phyloP scores from a whole-genome alignment of 2,113 vertebrate species.

The Syngnathoides biaculeatus region DNA sequence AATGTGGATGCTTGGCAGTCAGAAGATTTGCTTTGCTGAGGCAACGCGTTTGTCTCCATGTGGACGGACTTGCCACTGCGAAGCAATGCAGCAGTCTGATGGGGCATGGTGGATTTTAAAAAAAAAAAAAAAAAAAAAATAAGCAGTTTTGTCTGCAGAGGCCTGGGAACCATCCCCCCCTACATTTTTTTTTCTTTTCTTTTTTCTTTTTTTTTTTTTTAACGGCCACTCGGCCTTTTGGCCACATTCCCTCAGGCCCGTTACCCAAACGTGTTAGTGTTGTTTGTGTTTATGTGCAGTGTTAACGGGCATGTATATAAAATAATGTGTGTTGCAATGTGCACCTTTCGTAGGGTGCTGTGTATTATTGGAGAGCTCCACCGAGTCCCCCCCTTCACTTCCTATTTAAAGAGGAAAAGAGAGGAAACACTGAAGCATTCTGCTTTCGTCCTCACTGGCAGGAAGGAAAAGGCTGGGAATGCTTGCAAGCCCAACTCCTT shows the following conservation, averaged over 20 bases:
- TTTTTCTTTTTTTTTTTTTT: no score
- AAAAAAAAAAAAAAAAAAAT: no score
- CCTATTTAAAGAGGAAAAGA: slow-evolving; percentile 9
- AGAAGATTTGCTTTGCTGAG: slow-evolving; percentile 5
- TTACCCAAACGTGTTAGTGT: slow-evolving; percentile 29
- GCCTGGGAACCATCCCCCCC: slow-evolving; percentile 60
- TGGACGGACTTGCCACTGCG: slow-evolving; percentile 19
- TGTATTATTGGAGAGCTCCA: slow-evolving; percentile 12
- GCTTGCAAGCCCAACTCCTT: slow-evolving; percentile 33
- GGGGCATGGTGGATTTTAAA: slow-evolving; percentile 28
- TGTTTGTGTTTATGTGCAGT: not conserved
- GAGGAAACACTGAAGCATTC: slow-evolving; percentile 44
- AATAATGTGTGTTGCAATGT: slow-evolving; percentile 10
- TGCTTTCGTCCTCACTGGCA: slow-evolving; percentile 52
- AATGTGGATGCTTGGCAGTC: not conserved
- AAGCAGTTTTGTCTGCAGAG: slow-evolving; percentile 52
- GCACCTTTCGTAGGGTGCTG: slow-evolving; percentile 14
- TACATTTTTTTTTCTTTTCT: no score
- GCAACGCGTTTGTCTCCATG: slow-evolving; percentile 15
- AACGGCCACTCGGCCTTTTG: slow-evolving; percentile 57
- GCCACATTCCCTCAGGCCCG: slow-evolving; percentile 41
- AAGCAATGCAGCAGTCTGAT: slow-evolving; percentile 12
- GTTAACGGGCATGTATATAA: not conserved
- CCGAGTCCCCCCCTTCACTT: slow-evolving; percentile 17
- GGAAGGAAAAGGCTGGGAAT: slow-evolving; percentile 73